phyloP scores from a whole-genome alignment of 2,797 vertebrate genomes.

The Platalea minor region DNA sequence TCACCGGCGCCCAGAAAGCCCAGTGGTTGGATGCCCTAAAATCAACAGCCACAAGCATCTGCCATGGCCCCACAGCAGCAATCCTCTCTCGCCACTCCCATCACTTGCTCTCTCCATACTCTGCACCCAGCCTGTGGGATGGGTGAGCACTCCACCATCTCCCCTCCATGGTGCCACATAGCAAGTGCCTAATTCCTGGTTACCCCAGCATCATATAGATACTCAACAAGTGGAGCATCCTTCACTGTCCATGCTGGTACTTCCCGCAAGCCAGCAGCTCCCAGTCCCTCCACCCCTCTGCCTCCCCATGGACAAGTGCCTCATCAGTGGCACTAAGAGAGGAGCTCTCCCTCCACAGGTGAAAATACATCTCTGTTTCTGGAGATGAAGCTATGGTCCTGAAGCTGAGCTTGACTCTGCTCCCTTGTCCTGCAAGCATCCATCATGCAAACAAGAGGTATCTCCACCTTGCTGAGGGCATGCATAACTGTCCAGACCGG shows the following conservation, averaged over 20 bases:
- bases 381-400: background rate
- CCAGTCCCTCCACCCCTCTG: background rate
- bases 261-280: background rate
- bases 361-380: background rate
- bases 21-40: background rate
- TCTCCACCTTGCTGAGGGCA: background rate
- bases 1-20: background rate
- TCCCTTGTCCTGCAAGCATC: background rate
- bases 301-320: background rate
- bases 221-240: background rate
- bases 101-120: fast-evolving
- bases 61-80: background rate
- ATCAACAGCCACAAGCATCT: background rate
- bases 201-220: fast-evolving
- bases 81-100: fast-evolving
- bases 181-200: background rate
- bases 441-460: background rate
- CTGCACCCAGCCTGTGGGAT: background rate
- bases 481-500: fast-evolving
- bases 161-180: fast-evolving
- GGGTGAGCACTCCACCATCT: fast-evolving
- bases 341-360: background rate
- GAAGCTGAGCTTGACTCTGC: background rate
- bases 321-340: fast-evolving
- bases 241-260: background rate